A percentile compares a stretch with the other conserved stretches of the same genome.
These are phyloP conservation scores for Dyspetes luteomarginatus DNA, from an alignment of 2,888 invertebrate species.

Conservation along the genomic window DNA sequence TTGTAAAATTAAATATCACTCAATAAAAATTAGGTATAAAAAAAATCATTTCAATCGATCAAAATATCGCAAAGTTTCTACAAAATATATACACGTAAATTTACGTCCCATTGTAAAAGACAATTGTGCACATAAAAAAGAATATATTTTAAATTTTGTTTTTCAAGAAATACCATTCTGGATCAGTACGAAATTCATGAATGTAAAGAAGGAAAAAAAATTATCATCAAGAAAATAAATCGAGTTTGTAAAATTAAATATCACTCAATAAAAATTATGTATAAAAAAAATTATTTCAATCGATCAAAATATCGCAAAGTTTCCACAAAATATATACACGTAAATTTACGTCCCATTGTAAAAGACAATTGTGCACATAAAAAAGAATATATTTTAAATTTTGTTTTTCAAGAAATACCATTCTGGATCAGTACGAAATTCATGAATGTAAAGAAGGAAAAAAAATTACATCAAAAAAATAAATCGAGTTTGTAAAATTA, in stretches of 20 bases:
- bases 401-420: neutral
- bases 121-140: neutral
- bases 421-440: neutral
- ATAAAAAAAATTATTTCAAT: neutral
- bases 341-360: neutral
- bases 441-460: no score
- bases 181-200: neutral
- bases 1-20: no score
- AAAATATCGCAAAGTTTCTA: constrained; percentile 11
- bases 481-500: no score
- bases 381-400: neutral
- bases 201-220: no score
- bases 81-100: neutral
- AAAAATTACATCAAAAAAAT: no score
- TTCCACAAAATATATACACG: neutral
- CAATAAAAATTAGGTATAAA: neutral
- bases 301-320: neutral
- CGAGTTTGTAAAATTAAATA: no score
- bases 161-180: neutral
- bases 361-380: constrained; percentile 14
- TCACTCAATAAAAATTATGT: neutral
- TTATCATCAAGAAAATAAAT: no score
- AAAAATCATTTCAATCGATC: neutral
- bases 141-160: neutral
- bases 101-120: constrained; percentile 15